Conservation (phyloP, 2,113 vertebrate genomes). For the Tinamus guttatus region DNA sequence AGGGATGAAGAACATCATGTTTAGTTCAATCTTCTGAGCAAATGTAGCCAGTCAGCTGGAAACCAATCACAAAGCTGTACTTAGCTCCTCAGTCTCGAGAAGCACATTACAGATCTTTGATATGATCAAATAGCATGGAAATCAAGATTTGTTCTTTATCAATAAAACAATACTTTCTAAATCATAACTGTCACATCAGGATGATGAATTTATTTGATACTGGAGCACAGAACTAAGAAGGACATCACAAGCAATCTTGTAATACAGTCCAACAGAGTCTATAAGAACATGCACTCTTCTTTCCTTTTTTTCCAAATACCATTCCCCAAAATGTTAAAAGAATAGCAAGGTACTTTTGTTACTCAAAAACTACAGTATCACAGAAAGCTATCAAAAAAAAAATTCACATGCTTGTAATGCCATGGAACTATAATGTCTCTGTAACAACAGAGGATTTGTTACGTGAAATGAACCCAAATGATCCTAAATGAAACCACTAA, state of each 20-base stretch:
- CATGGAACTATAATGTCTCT: background rate
- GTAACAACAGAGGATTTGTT: background rate
- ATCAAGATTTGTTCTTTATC: background rate
- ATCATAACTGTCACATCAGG: background rate
- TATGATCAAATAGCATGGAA: slow-evolving; percentile 3
- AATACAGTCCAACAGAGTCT: background rate
- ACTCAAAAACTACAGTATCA: background rate
- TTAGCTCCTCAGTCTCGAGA: background rate
- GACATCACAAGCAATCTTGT: background rate
- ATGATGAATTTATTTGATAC: background rate
- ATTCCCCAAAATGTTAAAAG: background rate
- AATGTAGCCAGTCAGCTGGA: background rate
- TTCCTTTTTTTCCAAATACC: background rate
- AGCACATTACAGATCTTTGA: background rate
- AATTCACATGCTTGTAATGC: background rate
- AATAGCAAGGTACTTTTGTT: background rate
- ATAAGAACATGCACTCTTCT: background rate
- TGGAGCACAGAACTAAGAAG: background rate
- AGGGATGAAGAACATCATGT: background rate
- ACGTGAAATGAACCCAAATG: background rate
- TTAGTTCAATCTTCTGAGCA: background rate
- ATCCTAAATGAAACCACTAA: background rate
- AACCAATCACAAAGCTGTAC: background rate
- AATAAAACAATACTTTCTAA: background rate
- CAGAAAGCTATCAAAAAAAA: background rate